A percentile compares a stretch with the other conserved stretches of the same genome.
Conservation (phyloP, 2,888 invertebrate genomes). For the Maniola hyperantus region DNA sequence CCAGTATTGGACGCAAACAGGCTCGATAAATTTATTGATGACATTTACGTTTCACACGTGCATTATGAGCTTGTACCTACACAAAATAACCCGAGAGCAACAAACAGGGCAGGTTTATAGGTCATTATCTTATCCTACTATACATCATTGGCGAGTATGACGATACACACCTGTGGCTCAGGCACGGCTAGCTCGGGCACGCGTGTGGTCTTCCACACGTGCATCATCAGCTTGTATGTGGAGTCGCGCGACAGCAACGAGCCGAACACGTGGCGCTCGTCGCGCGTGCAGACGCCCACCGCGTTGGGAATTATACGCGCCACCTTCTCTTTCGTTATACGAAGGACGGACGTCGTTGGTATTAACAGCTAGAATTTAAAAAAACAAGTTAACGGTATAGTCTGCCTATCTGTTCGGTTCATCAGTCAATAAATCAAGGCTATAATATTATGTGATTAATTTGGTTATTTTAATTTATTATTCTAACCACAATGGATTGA, state of each 20-base stretch:
- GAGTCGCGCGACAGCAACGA: constrained; percentile 94
- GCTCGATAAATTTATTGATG: too few species aligned
- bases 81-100: background rate
- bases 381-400: background rate
- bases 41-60: too few species aligned
- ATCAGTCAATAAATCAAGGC: too few species aligned
- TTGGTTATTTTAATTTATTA: background rate
- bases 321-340: constrained; percentile 96
- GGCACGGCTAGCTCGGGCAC: constrained; percentile 68
- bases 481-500: too few species aligned
- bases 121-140: background rate
- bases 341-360: constrained; percentile 91
- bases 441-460: background rate
- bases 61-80: too few species aligned
- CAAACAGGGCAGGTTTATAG: background rate
- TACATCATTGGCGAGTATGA: background rate
- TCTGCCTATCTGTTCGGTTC: too few species aligned
- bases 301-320: constrained; percentile 97
- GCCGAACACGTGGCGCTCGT: constrained; percentile 94
- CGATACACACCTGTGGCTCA: constrained; percentile 57
- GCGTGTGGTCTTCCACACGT: constrained; percentile 89
- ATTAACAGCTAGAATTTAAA: constrained; percentile 88
- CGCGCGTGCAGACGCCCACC: constrained; percentile 92
- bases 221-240: constrained; percentile 93
- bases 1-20: too few species aligned